Base-by-base conservation (phyloP, 2,797 vertebrate species). In the Toxotes lorentzi region DNA sequence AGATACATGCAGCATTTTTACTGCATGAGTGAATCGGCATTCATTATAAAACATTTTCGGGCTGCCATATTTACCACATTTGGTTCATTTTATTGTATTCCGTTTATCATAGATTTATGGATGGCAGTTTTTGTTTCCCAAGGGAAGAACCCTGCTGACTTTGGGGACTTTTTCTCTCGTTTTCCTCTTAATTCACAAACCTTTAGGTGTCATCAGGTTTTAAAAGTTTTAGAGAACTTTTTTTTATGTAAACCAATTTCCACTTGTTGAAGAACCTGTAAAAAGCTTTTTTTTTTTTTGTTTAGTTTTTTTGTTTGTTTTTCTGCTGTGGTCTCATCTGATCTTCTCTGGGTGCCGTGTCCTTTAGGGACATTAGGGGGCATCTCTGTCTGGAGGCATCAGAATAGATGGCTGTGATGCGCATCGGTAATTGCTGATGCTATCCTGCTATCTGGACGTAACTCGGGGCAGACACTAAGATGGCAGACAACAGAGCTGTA, bases 351-450 rank as follows among this genome's bases (percentile, higher is more conserved):
- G 60, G 1, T 62, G 23, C 57, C 4, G 30, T 57, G 83, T 88
- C 85, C 80, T 90, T 70, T 64, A 11, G 78, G 70, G 79, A 84
- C 90, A 76, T 86, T 61, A 82, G 90, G 78, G 86, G 87, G 70
- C 78, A 84, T 88, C 85, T 89, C 78, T 83, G 82, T 86, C 88
- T 71, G 47, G 65, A 84, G 75, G 83, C 76, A 77, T 85, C 78
- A 70, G 72, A 73, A 89, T 79, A 66, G 78, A 86, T 78, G 78
- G 59, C 68, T 5, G 51, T 74, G 89, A 93, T 92, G 80, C 78
- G 70, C 79, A 85, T 84, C 30, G 41, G 79, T 93, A 88, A 94
- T 92, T 92, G 93, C 93, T 92, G 91, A 94, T 94, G 85, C 88
- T 92, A 92, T 93, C 93, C 82, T 17, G 53, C 73, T 80, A 75